Evolutionary conservation across 2,888 invertebrate species (phyloP).

Genomic region (Microdon myrmicae): DNA sequence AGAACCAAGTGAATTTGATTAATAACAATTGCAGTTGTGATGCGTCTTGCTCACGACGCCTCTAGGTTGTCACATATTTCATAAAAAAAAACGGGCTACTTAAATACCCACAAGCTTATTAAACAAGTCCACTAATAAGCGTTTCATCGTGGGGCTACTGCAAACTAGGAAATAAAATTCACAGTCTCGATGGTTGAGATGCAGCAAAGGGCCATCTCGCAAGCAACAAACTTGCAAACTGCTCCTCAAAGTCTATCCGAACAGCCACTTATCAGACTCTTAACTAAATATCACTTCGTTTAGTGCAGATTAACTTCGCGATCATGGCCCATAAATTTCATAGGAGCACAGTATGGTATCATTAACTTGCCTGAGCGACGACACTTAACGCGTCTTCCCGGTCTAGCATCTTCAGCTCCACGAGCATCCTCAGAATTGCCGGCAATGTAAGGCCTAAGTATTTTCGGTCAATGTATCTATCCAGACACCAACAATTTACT

Average conservation of each 20-base stretch:
- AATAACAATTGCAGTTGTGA: no score
- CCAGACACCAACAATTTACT: slow-evolving; percentile 37
- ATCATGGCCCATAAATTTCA: slow-evolving; percentile 4
- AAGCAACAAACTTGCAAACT: slow-evolving; percentile 11
- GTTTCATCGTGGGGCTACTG: no score
- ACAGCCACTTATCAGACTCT: slow-evolving; percentile 12
- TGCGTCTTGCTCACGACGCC: no score
- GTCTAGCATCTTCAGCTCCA: neutral
- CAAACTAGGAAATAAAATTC: no score
- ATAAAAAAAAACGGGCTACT: no score
- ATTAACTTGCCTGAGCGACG: slow-evolving; percentile 32
- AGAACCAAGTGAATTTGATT: no score
- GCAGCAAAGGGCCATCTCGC: neutral
- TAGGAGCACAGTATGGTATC: slow-evolving; percentile 36
- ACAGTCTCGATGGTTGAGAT: no score
- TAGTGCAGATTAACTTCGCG: slow-evolving; percentile 13
- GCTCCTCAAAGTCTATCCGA: slow-evolving; percentile 6
- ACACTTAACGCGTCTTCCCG: slow-evolving; percentile 3
- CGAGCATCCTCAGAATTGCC: slow-evolving; percentile 16
- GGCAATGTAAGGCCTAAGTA: slow-evolving; percentile 16
- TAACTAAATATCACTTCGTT: slow-evolving; percentile 28
- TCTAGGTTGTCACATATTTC: no score
- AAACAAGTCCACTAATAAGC: no score
- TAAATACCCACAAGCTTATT: no score
- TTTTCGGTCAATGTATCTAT: slow-evolving; percentile 29